Conservation (phyloP, 2,113 vertebrate species). For the Motacilla tschutschensis region DNA sequence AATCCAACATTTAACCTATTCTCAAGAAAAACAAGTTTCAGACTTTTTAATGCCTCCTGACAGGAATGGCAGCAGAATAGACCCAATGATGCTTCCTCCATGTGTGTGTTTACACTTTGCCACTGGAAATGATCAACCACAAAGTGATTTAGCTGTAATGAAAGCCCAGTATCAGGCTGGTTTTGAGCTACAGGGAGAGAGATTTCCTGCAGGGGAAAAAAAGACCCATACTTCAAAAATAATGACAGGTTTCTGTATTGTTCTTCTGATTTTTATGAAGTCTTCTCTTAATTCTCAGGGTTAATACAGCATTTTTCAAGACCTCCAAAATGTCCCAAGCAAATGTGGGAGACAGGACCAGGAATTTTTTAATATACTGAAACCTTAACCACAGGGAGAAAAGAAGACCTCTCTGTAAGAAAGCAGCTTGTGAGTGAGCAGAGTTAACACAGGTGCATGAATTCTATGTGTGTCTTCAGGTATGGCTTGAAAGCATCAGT, state of each 20-base stretch:
- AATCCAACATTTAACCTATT: not conserved
- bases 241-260: not conserved
- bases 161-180: not conserved
- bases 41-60: not conserved
- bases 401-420: not conserved
- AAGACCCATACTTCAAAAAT: not conserved
- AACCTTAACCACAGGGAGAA: not conserved
- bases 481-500: constrained; percentile 26
- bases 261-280: not conserved
- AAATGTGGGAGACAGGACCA: not conserved
- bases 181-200: not conserved
- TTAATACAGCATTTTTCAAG: constrained; percentile 8
- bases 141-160: not conserved
- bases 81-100: not conserved
- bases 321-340: not conserved
- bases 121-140: not conserved
- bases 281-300: not conserved
- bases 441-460: not conserved
- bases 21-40: not conserved
- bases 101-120: not conserved
- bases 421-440: not conserved
- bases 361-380: not conserved
- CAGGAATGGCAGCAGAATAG: not conserved
- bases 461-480: not conserved
- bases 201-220: not conserved